Evolutionary conservation across 1,140 invertebrate genomes (phyloP).

Genomic region (Ctenoplectra terminalis): DNA sequence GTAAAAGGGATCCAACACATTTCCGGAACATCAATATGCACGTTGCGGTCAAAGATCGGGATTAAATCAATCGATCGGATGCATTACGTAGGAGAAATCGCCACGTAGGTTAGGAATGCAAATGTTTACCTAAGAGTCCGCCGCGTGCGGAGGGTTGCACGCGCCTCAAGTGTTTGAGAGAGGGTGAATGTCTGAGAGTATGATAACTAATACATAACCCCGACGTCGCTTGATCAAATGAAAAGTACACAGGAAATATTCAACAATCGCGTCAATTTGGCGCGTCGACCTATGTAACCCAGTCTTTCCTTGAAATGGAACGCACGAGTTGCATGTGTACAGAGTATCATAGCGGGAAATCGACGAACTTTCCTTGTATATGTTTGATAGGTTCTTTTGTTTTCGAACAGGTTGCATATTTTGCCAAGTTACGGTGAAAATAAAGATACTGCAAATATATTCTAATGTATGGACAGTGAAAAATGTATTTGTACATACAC

Average conservation of each 20-base stretch:
- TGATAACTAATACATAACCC: conserved; percentile 63
- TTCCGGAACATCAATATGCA: conserved; percentile 43
- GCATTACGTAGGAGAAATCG: conserved; percentile 50
- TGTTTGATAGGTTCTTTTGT: too few species aligned
- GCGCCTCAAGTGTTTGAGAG: conserved; percentile 46
- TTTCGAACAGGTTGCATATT: too few species aligned
- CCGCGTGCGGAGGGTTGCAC: conserved; percentile 27
- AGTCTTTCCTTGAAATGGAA: neutral
- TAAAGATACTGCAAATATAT: too few species aligned
- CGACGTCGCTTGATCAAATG: conserved; percentile 28
- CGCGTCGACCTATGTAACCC: neutral
- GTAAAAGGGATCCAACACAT: conserved; percentile 19
- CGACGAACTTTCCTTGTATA: neutral
- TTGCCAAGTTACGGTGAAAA: too few species aligned
- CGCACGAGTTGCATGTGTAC: neutral
- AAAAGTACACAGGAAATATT: conserved; percentile 4
- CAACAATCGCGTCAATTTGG: neutral
- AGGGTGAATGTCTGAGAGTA: conserved; percentile 65
- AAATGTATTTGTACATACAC: too few species aligned
- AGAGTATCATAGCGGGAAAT: neutral
- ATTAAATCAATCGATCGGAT: conserved; percentile 69
- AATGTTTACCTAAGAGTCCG: conserved; percentile 66
- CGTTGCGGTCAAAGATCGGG: conserved; percentile 49
- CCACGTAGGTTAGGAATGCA: conserved; percentile 59
- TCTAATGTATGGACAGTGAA: too few species aligned